Evolutionary conservation across 2,888 invertebrate species (phyloP).

Genomic region (Calliopum simillimum): DNA sequence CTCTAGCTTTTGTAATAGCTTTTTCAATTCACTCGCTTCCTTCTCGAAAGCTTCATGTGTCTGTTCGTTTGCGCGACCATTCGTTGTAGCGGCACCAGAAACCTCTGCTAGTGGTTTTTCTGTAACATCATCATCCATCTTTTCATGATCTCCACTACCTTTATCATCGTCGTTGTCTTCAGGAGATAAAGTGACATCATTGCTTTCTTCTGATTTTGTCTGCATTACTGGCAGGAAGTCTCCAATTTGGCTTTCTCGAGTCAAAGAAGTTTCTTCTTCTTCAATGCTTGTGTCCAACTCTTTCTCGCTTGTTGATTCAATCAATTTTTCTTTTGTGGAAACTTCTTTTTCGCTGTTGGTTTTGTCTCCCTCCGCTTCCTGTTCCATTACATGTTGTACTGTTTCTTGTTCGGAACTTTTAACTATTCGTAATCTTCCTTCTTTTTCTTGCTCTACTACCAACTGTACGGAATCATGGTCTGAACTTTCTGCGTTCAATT

Average conservation of each 20-base stretch:
- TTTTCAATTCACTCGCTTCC: conserved; percentile 50
- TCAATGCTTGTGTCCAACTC: too few species aligned
- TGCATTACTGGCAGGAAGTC: too few species aligned
- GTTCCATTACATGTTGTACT: too few species aligned
- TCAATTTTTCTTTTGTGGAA: not conserved
- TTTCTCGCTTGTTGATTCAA: not conserved
- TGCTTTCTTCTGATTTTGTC: too few species aligned
- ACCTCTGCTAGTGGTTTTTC: not conserved
- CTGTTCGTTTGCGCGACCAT: conserved; percentile 15
- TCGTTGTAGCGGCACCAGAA: not conserved
- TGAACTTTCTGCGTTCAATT: not conserved
- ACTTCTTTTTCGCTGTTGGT: not conserved
- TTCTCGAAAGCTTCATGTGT: conserved; percentile 44
- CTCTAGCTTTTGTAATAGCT: conserved; percentile 53
- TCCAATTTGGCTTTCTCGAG: too few species aligned
- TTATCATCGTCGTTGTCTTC: too few species aligned
- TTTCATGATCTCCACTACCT: not conserved
- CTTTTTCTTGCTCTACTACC: not conserved
- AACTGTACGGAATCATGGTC: not conserved
- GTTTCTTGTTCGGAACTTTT: too few species aligned
- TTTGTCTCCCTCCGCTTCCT: not conserved
- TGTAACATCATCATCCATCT: not conserved
- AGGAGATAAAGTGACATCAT: too few species aligned
- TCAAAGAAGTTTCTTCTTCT: too few species aligned
- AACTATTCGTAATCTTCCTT: not conserved